A percentile compares a stretch with the other conserved stretches of the same genome.
These are phyloP conservation scores for Macroramphosus scolopax DNA, from an alignment of 2,797 vertebrate species.

Conservation along the genomic window DNA sequence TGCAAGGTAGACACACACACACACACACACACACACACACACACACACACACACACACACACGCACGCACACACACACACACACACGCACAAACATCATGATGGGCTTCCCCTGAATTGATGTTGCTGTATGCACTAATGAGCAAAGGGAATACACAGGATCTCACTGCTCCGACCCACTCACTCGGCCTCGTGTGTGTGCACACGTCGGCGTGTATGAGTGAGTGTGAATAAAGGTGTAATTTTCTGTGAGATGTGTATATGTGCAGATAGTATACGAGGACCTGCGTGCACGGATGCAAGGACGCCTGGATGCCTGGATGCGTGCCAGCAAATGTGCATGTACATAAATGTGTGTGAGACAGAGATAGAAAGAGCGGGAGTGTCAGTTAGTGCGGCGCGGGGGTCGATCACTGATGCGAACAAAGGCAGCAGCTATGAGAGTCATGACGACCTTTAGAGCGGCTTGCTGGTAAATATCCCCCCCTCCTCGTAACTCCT, in stretches of 20 bases:
- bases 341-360: constrained; percentile 15
- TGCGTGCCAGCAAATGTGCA: neutral
- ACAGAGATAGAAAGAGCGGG: constrained; percentile 6
- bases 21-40: constrained; percentile 18
- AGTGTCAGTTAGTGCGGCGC: constrained; percentile 16
- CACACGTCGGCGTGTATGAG: constrained; percentile 15
- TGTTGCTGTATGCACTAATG: constrained; percentile 63
- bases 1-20: neutral
- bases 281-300: constrained; percentile 12
- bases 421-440: constrained; percentile 57
- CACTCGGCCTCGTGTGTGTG: constrained; percentile 33
- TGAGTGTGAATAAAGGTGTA: constrained; percentile 16
- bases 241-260: constrained; percentile 35
- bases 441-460: constrained; percentile 46
- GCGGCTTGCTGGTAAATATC: constrained; percentile 30
- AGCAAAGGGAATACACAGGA: constrained; percentile 58
- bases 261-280: constrained; percentile 8
- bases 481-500: neutral
- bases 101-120: constrained; percentile 63
- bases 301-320: no score
- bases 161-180: constrained; percentile 49
- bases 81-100: constrained; percentile 15
- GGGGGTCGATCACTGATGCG: constrained; percentile 25
- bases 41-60: constrained; percentile 18
- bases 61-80: constrained; percentile 25